Evolutionary conservation across 2,797 vertebrate genomes (phyloP).

Genomic region (Sebastes cheni): DNA sequence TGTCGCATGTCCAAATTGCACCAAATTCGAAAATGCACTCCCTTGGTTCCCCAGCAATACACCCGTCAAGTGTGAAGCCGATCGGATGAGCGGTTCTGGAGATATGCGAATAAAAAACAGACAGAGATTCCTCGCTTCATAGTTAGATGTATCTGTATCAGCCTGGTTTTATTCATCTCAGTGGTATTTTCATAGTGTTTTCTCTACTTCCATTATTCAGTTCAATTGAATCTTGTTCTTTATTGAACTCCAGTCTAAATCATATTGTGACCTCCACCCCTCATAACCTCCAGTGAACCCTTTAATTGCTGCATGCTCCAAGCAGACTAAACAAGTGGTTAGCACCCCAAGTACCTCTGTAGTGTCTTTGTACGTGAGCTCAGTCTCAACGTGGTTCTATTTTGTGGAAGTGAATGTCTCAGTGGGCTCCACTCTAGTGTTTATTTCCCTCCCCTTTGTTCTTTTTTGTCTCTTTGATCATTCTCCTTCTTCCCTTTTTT

Average conservation of each 20-base stretch:
- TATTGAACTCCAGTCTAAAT: neutral
- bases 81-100: too few relatives aligned
- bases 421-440: conserved; percentile 66
- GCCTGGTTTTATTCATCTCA: conserved; percentile 31
- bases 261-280: conserved; percentile 48
- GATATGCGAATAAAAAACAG: too few relatives aligned
- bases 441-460: conserved; percentile 4
- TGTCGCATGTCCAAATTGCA: too few relatives aligned
- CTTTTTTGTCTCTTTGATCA: conserved; percentile 44
- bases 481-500: conserved; percentile 49
- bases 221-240: conserved; percentile 8
- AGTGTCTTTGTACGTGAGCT: conserved; percentile 74
- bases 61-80: too few relatives aligned
- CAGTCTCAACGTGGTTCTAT: conserved; percentile 65
- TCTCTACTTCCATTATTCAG: conserved; percentile 18
- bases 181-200: neutral
- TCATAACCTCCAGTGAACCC: conserved; percentile 44
- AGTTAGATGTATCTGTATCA: neutral
- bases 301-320: conserved; percentile 83
- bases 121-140: too few relatives aligned
- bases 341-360: conserved; percentile 75
- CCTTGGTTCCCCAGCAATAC: too few relatives aligned
- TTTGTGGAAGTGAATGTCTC: conserved; percentile 77
- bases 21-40: too few relatives aligned
- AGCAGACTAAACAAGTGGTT: conserved; percentile 83